Conservation (phyloP, 2,888 invertebrate genomes). For the Cephus runcator region DNA sequence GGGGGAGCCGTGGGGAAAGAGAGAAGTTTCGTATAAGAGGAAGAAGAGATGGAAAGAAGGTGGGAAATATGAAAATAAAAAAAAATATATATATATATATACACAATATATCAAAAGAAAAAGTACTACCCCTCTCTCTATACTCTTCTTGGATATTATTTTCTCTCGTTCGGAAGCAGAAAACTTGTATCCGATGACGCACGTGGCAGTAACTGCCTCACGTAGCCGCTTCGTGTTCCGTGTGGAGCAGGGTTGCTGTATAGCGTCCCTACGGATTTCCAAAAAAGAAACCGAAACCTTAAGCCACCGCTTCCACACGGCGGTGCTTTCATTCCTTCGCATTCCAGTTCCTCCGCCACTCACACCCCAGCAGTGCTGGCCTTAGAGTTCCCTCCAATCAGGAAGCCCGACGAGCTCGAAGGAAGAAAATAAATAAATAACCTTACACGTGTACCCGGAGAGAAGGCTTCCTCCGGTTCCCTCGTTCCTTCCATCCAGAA, state of each 20-base stretch:
- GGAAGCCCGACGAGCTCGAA: background rate
- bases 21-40: background rate
- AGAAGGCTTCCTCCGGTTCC: background rate
- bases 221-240: constrained; percentile 6
- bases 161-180: constrained; percentile 10
- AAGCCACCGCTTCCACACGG: constrained; percentile 6
- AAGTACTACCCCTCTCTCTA: background rate
- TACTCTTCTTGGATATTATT: constrained; percentile 17
- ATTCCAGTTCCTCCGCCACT: constrained; percentile 3
- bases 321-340: constrained; percentile 4
- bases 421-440: background rate
- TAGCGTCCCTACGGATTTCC: constrained; percentile 13
- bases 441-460: background rate
- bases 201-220: constrained; percentile 29
- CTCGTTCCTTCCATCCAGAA: background rate
- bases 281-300: constrained; percentile 9
- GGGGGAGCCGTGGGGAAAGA: background rate
- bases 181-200: constrained; percentile 26
- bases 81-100: background rate
- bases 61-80: background rate
- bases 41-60: constrained; percentile 3
- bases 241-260: constrained; percentile 11
- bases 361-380: background rate
- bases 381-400: background rate
- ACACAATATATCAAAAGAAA: too few relatives aligned